Evolutionary conservation across 2,113 vertebrate species (phyloP), one percentile per base, ranked within the genome.

Genomic region (Cryptotis parvus): DNA sequence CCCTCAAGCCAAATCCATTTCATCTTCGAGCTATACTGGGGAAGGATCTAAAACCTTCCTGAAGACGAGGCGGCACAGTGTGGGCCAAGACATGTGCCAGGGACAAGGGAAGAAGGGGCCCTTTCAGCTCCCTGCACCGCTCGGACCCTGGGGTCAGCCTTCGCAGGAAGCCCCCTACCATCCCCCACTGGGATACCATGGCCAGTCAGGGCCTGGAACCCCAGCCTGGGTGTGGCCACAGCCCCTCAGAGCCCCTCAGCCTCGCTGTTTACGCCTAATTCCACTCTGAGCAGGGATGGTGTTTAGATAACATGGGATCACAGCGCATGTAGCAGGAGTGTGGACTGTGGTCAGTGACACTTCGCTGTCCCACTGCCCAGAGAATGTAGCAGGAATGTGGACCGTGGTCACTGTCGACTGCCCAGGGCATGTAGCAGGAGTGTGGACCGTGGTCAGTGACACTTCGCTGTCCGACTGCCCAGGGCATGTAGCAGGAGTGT

Each of bases 11-110:
- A 55, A 74, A 35, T 45, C 31, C 89, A 77, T 33, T 87, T 9
- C 3, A 58, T 37, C 20, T 74, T 39, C 16, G 77, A 61, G 58
- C 90, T 79, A 6, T 88, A 90, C 89, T 12, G 37, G 52, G 87
- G 86, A 94, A 93, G 80, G 96, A 93, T 84, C 89, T 86, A 65
- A 91, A 90, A 77, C 87, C 92, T 93, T 95, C 94, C 92, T 52
- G 85, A 91, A 45, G 63, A 22, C 63, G 65, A 20, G 26, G 27
- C 68, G 9, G 82, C 9, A 11, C 3, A 26, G 29, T 2, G 80
- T 16, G 4, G 70, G 94, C 90, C 92, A 94, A 90, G 83, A 75
- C 12, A 43, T 85, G 86, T 1, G 45, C 35, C 16, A 91, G 78
- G 85, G 76, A 69, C 77, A 94, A 11, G 68, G 83, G 73, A 95